Base-by-base conservation (phyloP, 2,888 invertebrate species). In the Suillia variegata region DNA sequence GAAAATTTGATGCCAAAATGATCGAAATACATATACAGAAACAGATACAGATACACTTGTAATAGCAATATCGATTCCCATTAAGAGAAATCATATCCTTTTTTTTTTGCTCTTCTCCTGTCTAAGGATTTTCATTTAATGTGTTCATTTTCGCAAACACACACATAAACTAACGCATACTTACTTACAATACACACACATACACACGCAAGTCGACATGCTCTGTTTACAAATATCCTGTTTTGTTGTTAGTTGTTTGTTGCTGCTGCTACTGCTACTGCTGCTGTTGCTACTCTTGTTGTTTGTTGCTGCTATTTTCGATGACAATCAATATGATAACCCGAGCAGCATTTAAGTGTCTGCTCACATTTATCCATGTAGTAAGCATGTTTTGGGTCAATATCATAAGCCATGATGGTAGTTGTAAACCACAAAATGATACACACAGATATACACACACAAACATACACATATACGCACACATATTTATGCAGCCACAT, bases 371-470 rank as follows among this genome's bases (percentile, higher is more conserved):
- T 55, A n/a, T 21, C 4, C 20, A 34, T 64, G 68, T 64, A 65
- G 68, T 74, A 70, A 73, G 71, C 70, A 70, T 69, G 68, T 70
- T 74, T 73, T 67, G 70, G 75, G 76, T 74, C 76, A 75, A 74
- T 74, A 74, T 70, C 68, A 75, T 74, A 73, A 73, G 76, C 74
- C 70, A 69, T 73, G 67, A 69, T n/a, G n/a, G n/a, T 73, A 75
- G 73, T 71, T 76, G 69, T 70, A 70, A 71, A 68, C 75, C 75
- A 68, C 73, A 77, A 70, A 72, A 70, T 74, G 70, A 71, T 70
- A 69, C 68, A 70, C 64, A 70, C 63, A 69, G 64, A 67, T 21
- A 55, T 54, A 33, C 54, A 20, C 17, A 47, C 21, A 58, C 53
- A 49, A 31, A 33, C 48, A 45, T 31, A 50, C 12, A 49, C 15